Base-by-base conservation (phyloP, 1,140 invertebrate genomes). In the Neomicropteryx cornuta region DNA sequence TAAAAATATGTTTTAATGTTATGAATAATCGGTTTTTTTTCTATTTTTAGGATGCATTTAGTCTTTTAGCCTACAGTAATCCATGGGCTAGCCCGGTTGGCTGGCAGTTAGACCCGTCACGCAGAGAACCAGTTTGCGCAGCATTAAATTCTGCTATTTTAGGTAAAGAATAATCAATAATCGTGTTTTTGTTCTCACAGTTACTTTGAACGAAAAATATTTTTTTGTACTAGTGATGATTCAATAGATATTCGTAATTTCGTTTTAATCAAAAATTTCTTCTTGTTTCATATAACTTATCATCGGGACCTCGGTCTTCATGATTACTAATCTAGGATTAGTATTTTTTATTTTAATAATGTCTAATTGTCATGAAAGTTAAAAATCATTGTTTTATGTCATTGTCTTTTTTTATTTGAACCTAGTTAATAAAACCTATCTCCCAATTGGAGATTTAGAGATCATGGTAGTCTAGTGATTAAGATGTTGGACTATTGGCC, bases 131-230 rank as follows among this genome's bases (percentile, higher is more conserved):
- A 29, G 87, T 97, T 41, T 96, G 90, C 74, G 85, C 88, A 50
- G 83, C 87, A 51, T 77, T 98, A 45, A 97, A 98, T 71, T 95
- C 92, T 63, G 92, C 95, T 57, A 97, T 98, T 71, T 76, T 92
- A 66, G 85, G 87, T 90, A 64, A 63, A 52, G 53, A 13, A 5
- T 14, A n/a, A n/a, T n/a, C n/a, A n/a, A n/a, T n/a, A n/a, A n/a
- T n/a, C n/a, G 4, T 10, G 33, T 37, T 18, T 17, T 3, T 11
- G 5, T 5, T 17, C 3, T n/a, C 2, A 4, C 20, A 17, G 11
- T 17, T n/a, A 28, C 2, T 2, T 18, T 27, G 28, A 22, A 3
- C 3, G 18, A 27, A 21, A 19, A 31, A 13, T 10, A 8, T 24
- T 44, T 3, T n/a, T 32, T 24, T 42, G 27, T 19, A 34, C 10